These are phyloP conservation scores for Epirrita christyi DNA, from an alignment of 2,888 invertebrate species.

Conservation along the genomic window DNA sequence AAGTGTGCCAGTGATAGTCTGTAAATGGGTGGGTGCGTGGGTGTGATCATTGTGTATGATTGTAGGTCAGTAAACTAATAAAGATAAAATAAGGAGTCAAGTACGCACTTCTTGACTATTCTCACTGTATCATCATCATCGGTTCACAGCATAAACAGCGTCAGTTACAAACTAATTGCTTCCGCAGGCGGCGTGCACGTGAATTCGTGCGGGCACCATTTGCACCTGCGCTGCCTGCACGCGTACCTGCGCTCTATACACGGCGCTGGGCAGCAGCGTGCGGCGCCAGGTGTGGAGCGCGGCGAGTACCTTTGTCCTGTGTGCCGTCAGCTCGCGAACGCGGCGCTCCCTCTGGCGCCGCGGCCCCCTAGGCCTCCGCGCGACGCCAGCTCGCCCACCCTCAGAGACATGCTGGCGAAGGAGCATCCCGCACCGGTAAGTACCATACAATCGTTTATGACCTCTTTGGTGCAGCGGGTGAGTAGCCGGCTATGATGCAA, in stretches of 20 bases:
- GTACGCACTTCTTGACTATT: no score
- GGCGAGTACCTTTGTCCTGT: slow-evolving; percentile 98
- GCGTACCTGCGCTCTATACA: slow-evolving; percentile 95
- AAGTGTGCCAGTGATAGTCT: no score
- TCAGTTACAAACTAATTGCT: no score
- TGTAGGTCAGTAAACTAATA: no score
- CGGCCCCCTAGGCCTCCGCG: slow-evolving; percentile 82
- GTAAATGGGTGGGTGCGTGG: no score
- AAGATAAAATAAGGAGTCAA: no score
- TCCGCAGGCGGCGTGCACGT: slow-evolving; percentile 97
- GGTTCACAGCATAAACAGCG: no score
- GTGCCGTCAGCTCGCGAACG: slow-evolving; percentile 91
- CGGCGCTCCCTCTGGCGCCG: slow-evolving; percentile 93
- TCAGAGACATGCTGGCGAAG: slow-evolving; percentile 78
- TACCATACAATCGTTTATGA: no score
- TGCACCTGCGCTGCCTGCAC: slow-evolving; percentile 97
- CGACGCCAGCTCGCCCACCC: slow-evolving; percentile 69
- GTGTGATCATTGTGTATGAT: no score
- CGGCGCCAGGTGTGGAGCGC: slow-evolving; percentile 85
- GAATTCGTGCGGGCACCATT: slow-evolving; percentile 98
- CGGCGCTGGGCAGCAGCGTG: slow-evolving; percentile 86
- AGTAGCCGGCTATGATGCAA: not conserved
- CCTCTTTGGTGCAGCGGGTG: no score
- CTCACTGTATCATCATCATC: no score
- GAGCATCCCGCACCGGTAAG: slow-evolving; percentile 84